Evolutionary conservation across 1,140 invertebrate genomes (phyloP).

Genomic region (Trichomalopsis sarcophagae): DNA sequence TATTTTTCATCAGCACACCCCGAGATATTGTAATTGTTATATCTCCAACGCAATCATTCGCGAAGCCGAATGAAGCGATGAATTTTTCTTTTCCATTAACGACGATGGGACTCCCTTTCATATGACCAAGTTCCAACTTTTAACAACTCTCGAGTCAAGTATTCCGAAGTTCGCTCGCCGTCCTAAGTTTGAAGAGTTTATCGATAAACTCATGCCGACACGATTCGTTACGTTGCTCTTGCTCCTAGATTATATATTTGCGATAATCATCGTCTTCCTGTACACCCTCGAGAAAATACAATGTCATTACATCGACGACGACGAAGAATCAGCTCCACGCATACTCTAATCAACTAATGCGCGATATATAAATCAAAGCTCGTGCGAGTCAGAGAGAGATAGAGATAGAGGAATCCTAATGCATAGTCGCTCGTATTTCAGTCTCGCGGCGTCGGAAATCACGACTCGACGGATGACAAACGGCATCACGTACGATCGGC

Average conservation of each 20-base stretch:
- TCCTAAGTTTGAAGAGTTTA: neutral
- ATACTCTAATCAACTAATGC: neutral
- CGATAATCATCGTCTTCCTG: neutral
- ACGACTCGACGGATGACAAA: neutral
- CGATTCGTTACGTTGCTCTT: neutral
- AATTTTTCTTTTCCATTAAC: neutral
- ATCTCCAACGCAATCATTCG: neutral
- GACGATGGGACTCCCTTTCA: neutral
- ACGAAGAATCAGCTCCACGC: neutral
- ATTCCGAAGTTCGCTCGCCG: neutral
- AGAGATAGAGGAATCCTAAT: neutral
- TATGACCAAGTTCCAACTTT: neutral
- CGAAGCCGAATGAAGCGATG: neutral
- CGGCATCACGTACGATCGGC: neutral
- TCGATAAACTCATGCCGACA: neutral
- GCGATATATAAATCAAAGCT: neutral
- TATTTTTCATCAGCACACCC: conserved; percentile 12
- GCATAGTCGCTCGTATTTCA: neutral
- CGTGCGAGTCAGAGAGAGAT: neutral
- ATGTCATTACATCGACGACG: neutral
- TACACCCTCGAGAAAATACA: neutral
- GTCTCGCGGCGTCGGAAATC: neutral
- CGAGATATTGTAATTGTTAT: conserved; percentile 25
- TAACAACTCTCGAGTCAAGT: conserved; percentile 3
- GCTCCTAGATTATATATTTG: neutral